Evolutionary conservation across 2,113 vertebrate genomes (phyloP).

Genomic region (Rhizomys pruinosus): DNA sequence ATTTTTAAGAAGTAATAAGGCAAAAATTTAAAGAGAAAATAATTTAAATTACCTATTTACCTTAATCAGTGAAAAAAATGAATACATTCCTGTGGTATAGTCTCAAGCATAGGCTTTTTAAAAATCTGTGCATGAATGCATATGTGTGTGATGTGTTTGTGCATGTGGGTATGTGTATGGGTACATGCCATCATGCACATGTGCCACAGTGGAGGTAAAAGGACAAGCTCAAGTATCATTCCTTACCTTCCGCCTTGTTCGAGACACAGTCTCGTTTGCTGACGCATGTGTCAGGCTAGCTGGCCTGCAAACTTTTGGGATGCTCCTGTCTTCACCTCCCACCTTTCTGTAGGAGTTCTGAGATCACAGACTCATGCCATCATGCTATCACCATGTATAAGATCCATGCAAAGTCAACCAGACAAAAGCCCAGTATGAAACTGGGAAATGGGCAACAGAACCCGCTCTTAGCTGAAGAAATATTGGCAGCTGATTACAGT

Average conservation of each 20-base stretch:
- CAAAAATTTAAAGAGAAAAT: background rate
- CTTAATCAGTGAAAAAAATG: background rate
- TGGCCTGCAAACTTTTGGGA: too few relatives aligned
- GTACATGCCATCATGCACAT: background rate
- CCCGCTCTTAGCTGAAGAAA: too few relatives aligned
- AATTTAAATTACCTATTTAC: slow-evolving; percentile 18
- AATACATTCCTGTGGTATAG: background rate
- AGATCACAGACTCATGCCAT: background rate
- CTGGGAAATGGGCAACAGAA: too few relatives aligned
- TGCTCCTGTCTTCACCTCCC: background rate
- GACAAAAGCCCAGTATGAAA: too few relatives aligned
- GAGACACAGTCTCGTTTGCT: background rate
- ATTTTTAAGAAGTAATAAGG: background rate
- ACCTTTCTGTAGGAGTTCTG: background rate
- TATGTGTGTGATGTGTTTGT: background rate
- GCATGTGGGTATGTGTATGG: too few relatives aligned
- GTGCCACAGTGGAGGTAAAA: background rate
- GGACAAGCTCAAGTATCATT: background rate
- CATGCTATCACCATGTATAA: too few relatives aligned
- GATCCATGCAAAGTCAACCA: too few relatives aligned
- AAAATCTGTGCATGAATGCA: background rate
- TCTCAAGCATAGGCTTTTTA: background rate
- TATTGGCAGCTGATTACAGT: too few relatives aligned
- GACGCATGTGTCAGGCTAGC: background rate
- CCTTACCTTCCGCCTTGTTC: background rate